phyloP scores from a whole-genome alignment of 1,140 invertebrate genomes.

The Listronotus oregonensis region DNA sequence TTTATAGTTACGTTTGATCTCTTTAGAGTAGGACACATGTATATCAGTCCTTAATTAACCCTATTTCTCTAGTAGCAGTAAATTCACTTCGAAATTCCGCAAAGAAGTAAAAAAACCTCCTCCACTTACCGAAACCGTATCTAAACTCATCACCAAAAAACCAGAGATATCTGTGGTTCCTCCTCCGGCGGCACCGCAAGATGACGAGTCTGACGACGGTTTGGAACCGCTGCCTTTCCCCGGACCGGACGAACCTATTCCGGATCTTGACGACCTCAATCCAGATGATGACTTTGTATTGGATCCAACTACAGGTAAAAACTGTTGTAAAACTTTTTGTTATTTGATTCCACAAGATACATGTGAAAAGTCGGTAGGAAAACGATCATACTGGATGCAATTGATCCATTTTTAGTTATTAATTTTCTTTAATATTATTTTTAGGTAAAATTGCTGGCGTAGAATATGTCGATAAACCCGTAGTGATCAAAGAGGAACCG shows the following conservation, averaged over 20 bases:
- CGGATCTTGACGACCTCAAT: constrained; percentile 69
- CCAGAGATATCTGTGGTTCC: not conserved
- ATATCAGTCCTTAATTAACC: too few species aligned
- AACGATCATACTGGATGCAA: too few species aligned
- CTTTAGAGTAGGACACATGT: too few species aligned
- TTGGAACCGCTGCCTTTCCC: constrained; percentile 58
- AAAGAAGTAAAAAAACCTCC: constrained; percentile 18
- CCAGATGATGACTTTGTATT: constrained; percentile 65
- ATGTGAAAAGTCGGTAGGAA: too few species aligned
- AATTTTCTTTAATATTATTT: not conserved
- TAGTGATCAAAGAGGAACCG: constrained; percentile 47
- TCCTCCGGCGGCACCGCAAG: constrained; percentile 5
- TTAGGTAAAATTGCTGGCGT: constrained; percentile 63
- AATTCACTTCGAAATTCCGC: constrained; percentile 8
- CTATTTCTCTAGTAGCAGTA: not conserved
- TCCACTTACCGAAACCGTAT: constrained; percentile 3
- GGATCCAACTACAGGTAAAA: constrained; percentile 66
- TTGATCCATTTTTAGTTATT: too few species aligned
- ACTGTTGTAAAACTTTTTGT: not conserved
- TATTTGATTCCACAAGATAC: too few species aligned
- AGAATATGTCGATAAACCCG: constrained; percentile 60
- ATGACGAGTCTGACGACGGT: constrained; percentile 51
- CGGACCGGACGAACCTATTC: constrained; percentile 59
- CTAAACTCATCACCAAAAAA: constrained; percentile 20
- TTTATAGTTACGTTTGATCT: too few species aligned